These are phyloP conservation scores for Aethina tumida DNA, from an alignment of 1,140 invertebrate species.

Conservation along the genomic window DNA sequence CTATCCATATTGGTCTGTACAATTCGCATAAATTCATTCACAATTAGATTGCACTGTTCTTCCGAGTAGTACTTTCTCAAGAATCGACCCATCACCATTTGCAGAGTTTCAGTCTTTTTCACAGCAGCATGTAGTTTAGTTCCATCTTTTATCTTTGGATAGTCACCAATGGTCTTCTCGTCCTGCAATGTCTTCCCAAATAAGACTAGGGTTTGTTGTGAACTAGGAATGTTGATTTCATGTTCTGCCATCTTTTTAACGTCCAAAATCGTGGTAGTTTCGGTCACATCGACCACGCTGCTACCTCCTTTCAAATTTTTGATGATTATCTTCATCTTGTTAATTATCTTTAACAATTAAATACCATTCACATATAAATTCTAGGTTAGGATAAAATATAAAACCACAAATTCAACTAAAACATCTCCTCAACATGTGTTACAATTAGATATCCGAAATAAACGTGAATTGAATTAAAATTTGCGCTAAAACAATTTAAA, in stretches of 20 bases:
- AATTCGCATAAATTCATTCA: constrained; percentile 40
- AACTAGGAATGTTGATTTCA: constrained; percentile 37
- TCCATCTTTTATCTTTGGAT: constrained; percentile 42
- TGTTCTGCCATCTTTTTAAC: constrained; percentile 41
- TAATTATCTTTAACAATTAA: constrained; percentile 1
- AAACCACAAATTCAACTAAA: no score
- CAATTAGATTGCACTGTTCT: constrained; percentile 35
- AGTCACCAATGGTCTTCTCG: constrained; percentile 38
- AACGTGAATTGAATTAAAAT: no score
- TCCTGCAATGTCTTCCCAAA: constrained; percentile 39
- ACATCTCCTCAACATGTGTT: no score
- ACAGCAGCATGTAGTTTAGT: constrained; percentile 40
- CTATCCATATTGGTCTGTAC: constrained; percentile 38
- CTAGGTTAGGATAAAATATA: no score
- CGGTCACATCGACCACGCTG: constrained; percentile 36
- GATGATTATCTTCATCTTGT: constrained; percentile 39
- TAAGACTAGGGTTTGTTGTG: constrained; percentile 39
- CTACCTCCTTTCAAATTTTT: constrained; percentile 42
- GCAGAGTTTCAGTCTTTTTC: constrained; percentile 39
- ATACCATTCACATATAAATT: no score
- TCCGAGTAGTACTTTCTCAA: constrained; percentile 40
- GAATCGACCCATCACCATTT: constrained; percentile 34
- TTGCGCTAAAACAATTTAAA: no score
- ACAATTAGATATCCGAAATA: no score
- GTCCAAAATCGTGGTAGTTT: constrained; percentile 37